Percentiles rank a stretch among this genome's conserved stretches.
Conservation (phyloP, 2,113 vertebrate species). For the Colaptes auratus region DNA sequence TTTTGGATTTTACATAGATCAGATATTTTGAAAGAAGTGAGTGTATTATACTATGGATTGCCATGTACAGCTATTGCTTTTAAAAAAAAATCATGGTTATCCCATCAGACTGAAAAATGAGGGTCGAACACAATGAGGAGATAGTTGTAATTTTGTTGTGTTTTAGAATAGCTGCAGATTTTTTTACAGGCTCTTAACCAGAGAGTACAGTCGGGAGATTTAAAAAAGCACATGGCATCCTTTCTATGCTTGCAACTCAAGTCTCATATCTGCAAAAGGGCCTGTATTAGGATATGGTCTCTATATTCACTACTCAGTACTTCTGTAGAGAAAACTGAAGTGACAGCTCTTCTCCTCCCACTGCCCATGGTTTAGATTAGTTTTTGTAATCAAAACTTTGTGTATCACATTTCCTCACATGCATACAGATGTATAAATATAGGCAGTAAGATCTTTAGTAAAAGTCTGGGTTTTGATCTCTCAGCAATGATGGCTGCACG, state of each 20-base stretch:
- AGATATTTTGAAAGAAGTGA: background rate
- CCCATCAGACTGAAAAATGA: background rate
- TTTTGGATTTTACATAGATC: background rate
- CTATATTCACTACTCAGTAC: background rate
- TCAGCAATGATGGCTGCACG: background rate
- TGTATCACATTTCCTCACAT: background rate
- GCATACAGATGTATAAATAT: background rate
- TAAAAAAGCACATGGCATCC: background rate
- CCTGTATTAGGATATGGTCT: background rate
- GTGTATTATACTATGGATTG: background rate
- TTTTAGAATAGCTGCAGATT: background rate
- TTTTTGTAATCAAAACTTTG: background rate
- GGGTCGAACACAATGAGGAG: background rate
- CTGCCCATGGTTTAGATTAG: background rate
- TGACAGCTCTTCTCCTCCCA: background rate
- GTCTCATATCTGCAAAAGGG: background rate
- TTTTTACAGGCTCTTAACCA: background rate
- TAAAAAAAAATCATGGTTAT: background rate
- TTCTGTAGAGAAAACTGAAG: background rate
- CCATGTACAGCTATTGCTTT: background rate
- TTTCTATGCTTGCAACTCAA: background rate
- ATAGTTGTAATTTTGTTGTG: background rate
- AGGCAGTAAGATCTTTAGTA: background rate
- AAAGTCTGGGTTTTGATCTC: background rate
- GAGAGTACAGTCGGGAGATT: background rate